A percentile compares a stretch with the other conserved stretches of the same genome.
phyloP scores from a whole-genome alignment of 2,888 invertebrate genomes.

The Sclerodermus sp. region DNA sequence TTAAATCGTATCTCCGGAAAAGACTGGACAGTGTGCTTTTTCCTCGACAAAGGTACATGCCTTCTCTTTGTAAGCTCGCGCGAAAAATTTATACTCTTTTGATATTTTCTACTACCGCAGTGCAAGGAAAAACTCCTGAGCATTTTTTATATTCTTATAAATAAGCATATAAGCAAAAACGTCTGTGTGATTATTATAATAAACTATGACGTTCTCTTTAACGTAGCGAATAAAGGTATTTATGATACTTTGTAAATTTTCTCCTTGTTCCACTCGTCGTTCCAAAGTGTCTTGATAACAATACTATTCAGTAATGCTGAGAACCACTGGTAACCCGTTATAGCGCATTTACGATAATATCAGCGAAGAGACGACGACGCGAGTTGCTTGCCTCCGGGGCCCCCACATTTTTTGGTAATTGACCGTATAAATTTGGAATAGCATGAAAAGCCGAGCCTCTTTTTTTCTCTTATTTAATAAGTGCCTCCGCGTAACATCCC shows the following conservation, averaged over 20 bases:
- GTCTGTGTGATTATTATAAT: slow-evolving; percentile 18
- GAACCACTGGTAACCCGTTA: slow-evolving; percentile 33
- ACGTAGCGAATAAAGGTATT: slow-evolving; percentile 34
- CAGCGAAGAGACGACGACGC: slow-evolving; percentile 9
- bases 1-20: too few relatives aligned
- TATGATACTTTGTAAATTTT: slow-evolving; percentile 33
- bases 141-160: slow-evolving; percentile 30
- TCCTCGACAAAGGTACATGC: slow-evolving; percentile 10
- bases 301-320: too few relatives aligned
- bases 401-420: slow-evolving; percentile 31
- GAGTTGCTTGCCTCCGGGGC: slow-evolving; percentile 10
- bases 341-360: slow-evolving; percentile 25
- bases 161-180: slow-evolving; percentile 6
- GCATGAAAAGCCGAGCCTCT: slow-evolving; percentile 5
- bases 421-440: slow-evolving; percentile 18
- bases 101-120: slow-evolving; percentile 7
- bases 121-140: slow-evolving; percentile 11
- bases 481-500: too few relatives aligned
- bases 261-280: too few relatives aligned
- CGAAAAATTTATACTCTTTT: too few relatives aligned
- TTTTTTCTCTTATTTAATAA: neutral
- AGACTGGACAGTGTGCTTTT: too few relatives aligned
- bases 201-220: slow-evolving; percentile 26
- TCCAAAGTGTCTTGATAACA: too few relatives aligned
- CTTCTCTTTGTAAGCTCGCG: neutral